Evolutionary conservation across 64 coral and sea anemone genomes (phyloP).

Genomic region (Stichodactyla helianthus): DNA sequence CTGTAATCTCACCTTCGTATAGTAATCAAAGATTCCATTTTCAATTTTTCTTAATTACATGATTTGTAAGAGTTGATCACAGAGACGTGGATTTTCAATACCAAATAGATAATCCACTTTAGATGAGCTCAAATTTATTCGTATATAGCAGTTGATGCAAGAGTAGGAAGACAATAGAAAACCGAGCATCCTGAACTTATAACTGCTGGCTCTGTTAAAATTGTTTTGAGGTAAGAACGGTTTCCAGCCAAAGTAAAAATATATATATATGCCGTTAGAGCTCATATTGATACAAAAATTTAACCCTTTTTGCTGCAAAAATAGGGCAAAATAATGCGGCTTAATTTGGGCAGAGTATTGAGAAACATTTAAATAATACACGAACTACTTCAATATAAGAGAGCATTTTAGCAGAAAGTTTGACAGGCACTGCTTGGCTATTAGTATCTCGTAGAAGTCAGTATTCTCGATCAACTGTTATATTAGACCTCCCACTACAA

Average conservation of each 20-base stretch:
- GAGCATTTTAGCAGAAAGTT: no score
- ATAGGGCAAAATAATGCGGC: no score
- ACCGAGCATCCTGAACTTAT: neutral
- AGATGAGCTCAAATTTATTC: neutral
- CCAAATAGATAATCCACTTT: neutral
- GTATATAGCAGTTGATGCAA: neutral
- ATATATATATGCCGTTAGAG: no score
- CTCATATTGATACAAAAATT: no score
- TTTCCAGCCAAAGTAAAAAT: neutral
- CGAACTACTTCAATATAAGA: no score
- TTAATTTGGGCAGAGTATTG: neutral
- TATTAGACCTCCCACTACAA: no score
- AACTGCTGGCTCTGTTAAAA: neutral
- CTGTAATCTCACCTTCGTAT: neutral
- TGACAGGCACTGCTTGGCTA: no score
- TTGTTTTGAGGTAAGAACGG: neutral
- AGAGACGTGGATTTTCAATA: neutral
- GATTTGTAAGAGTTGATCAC: neutral
- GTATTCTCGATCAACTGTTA: no score
- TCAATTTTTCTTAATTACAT: neutral
- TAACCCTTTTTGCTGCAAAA: no score
- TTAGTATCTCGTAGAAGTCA: no score
- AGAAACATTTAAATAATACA: neutral
- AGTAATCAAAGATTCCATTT: neutral
- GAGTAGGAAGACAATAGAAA: neutral